phyloP scores from a whole-genome alignment of 2,888 invertebrate species.

The Craniophora ligustri region DNA sequence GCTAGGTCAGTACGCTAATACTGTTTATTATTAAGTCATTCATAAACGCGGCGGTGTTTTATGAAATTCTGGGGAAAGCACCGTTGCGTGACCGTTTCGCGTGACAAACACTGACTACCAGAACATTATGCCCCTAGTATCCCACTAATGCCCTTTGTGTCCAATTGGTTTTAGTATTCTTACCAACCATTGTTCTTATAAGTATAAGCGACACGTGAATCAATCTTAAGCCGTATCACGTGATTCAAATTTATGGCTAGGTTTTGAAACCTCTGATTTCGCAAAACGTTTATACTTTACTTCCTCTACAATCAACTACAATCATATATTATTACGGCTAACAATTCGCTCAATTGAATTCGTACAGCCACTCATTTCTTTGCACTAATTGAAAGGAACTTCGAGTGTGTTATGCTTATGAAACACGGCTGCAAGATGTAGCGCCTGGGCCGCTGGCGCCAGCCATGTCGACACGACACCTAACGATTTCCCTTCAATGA shows the following conservation, averaged over 20 bases:
- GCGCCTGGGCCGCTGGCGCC: conserved; percentile 69
- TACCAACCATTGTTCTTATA: conserved; percentile 53
- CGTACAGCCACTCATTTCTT: conserved; percentile 55
- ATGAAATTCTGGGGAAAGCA: conserved; percentile 75
- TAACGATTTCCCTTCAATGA: conserved; percentile 85
- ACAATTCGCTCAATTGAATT: conserved; percentile 51
- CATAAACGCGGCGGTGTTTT: conserved; percentile 60
- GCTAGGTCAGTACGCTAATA: conserved; percentile 31
- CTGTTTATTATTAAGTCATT: conserved; percentile 67
- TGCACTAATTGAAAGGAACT: conserved; percentile 66
- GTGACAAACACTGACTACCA: conserved; percentile 71
- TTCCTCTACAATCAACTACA: conserved; percentile 43
- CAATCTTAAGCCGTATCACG: conserved; percentile 29
- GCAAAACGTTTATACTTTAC: conserved; percentile 40
- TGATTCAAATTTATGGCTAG: conserved; percentile 37
- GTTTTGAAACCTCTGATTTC: conserved; percentile 43
- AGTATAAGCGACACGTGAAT: conserved; percentile 52
- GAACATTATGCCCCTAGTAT: conserved; percentile 67
- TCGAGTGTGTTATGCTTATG: conserved; percentile 74
- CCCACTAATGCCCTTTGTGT: conserved; percentile 74
- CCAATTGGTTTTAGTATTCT: conserved; percentile 68
- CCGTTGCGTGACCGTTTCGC: conserved; percentile 79
- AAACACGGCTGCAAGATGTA: conserved; percentile 78
- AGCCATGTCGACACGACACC: conserved; percentile 75
- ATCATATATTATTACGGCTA: conserved; percentile 44